phyloP scores from a whole-genome alignment of 1,140 invertebrate species.

The Harlomillsia oculata region DNA sequence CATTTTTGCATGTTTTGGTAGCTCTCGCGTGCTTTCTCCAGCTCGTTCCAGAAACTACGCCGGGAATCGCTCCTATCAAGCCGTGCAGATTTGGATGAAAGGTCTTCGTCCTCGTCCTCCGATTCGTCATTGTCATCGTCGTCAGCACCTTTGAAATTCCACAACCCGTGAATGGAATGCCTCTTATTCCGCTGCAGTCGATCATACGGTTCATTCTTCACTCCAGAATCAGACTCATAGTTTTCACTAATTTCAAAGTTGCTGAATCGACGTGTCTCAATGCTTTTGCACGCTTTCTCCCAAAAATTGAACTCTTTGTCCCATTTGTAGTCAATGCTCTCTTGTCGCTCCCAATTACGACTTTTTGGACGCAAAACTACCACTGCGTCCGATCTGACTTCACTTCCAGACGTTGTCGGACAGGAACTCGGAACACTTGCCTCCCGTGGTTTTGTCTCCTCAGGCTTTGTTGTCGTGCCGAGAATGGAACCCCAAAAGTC shows the following conservation, averaged over 20 bases:
- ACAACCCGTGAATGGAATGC: slow-evolving; percentile 12
- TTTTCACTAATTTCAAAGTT: slow-evolving; percentile 25
- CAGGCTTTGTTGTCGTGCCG: neutral
- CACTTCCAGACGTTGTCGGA: neutral
- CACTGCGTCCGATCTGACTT: neutral
- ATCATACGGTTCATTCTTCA: slow-evolving; percentile 7
- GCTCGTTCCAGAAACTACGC: no score
- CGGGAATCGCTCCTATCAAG: no score
- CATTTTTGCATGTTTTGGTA: no score
- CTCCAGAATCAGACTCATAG: slow-evolving; percentile 21
- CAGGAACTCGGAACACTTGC: neutral
- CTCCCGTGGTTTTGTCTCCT: neutral
- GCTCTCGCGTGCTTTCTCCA: no score
- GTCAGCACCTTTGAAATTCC: neutral
- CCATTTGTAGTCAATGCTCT: slow-evolving; percentile 17
- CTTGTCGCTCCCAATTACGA: slow-evolving; percentile 5
- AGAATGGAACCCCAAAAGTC: slow-evolving; percentile 19
- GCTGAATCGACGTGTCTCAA: slow-evolving; percentile 16
- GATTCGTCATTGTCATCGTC: neutral
- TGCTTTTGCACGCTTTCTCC: slow-evolving; percentile 12
- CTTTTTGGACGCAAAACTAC: neutral
- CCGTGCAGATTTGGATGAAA: no score
- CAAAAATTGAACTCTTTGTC: slow-evolving; percentile 26
- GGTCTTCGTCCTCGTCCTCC: neutral
- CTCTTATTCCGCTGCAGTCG: slow-evolving; percentile 10